Evolutionary conservation across 1,140 invertebrate species (phyloP), one percentile per base, ranked within the genome.

Genomic region (Ceratoteleas bidentatus): DNA sequence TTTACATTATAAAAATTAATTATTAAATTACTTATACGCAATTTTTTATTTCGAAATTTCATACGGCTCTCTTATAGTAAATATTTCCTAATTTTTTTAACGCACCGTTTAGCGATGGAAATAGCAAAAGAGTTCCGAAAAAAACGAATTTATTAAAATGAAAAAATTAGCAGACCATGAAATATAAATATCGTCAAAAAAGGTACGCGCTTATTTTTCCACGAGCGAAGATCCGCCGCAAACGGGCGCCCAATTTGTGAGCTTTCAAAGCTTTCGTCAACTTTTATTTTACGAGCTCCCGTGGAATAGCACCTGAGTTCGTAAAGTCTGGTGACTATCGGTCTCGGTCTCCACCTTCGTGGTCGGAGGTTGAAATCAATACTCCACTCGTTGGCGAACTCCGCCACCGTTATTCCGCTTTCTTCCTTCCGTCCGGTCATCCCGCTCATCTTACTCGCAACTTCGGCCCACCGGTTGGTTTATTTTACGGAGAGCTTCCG

Each of bases 331-430:
- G 81, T 70, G 75, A 85, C 76, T 78, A 87, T 84, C 84, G 83
- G 82, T 84, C 80, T 58, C 66, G 81, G 66, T 83, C 82, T 85
- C 81, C 81, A 85, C 83, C 81, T 87, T 88, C 80, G 60, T 84
- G 83, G 79, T 84, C 70, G 84, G 82, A 84, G 86, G 84, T 87
- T 87, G 87, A 83, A 88, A 87, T 88, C 87, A 87, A 88, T 88
- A 87, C 80, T 85, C 78, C 78, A 68, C 76, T 78, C 81, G 83
- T 84, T 69, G 66, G 75, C 65, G 79, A 85, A 77, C 80, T 83
- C 50, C 77, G 52, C 70, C 65, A 60, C 64, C 60, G 66, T 73
- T 78, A 66, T 75, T 73, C 61, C 56, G 4, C 34, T 73, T 84
- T 74, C 74, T 80, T 85, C 66, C 72, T 78, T 72, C 58, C 69